Evolutionary conservation across 1,140 invertebrate genomes (phyloP), one percentile per base, ranked within the genome.

Genomic region (Bombus confusus): DNA sequence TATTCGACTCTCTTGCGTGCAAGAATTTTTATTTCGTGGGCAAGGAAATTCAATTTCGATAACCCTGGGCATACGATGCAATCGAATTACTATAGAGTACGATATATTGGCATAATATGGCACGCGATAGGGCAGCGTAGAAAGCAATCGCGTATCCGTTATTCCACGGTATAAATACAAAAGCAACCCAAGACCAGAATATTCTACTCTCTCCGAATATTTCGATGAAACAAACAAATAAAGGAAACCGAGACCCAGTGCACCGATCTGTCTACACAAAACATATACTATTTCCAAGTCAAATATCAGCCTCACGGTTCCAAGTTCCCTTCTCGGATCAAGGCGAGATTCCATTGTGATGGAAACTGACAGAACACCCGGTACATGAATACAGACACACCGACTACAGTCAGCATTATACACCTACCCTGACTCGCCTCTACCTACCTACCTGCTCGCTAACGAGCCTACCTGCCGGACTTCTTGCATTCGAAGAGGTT

Each of bases 381-480:
- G 92, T 95, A 94, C 87, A 93, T 91, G 78, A 86, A 80, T 88
- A 90, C 91, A 93, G 89, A 92, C 89, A 87, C 89, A 91, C 84
- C 87, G 90, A 91, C 90, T 91, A 92, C 91, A 93, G 92, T 93
- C 90, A 93, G 90, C 90, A 92, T 93, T 94, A 92, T 93, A 93
- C 92, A 94, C 91, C 91, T 94, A 94, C 89, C 91, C 88, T 91
- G 85, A 77, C 85, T 89, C 86, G 86, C 86, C 86, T 91, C 91
- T 92, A 91, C 90, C 93, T 93, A 92, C 90, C 93, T 95, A 94
- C 94, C 94, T 95, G 93, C 91, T 93, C 92, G 93, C 94, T 95
- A 95, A 95, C 94, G 93, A 95, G 94, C 92, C 93, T 95, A 94
- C 94, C 93, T 95, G 93, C 93, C 93, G 92, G 92, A 93, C 93